Percentiles rank a stretch among this genome's conserved stretches.
Conservation (phyloP, 2,797 vertebrate genomes). For the Alcedo quadribrachys region DNA sequence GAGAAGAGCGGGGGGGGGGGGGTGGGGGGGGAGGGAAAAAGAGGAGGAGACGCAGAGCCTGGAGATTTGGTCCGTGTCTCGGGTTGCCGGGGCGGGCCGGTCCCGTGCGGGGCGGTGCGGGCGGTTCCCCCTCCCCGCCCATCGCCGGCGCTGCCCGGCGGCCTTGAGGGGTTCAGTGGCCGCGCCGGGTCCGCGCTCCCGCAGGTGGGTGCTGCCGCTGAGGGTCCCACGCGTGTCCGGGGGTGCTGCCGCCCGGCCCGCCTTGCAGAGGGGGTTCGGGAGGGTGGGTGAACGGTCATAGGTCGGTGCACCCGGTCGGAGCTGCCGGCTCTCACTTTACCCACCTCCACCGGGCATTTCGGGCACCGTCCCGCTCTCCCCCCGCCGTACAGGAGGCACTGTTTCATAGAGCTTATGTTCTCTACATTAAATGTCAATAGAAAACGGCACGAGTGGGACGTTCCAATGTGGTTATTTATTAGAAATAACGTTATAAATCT, state of each 20-base stretch:
- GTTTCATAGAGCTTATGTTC: rapidly evolving
- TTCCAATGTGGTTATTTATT: background rate
- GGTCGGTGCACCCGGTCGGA: rapidly evolving
- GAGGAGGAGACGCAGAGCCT: no score
- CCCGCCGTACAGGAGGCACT: rapidly evolving
- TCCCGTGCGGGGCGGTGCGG: background rate
- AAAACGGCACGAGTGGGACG: background rate
- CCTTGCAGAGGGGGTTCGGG: background rate
- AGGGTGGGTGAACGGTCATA: no score
- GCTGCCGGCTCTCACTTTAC: background rate
- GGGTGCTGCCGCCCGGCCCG: background rate
- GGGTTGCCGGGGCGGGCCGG: background rate
- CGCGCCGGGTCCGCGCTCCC: background rate
- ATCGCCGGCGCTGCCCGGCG: no score
- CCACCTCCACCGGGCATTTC: background rate
- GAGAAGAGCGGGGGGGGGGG: no score
- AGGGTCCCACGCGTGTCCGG: background rate
- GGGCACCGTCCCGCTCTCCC: no score
- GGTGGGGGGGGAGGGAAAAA: no score
- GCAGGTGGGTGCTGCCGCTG: background rate
- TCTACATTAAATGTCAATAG: rapidly evolving
- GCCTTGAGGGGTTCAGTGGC: background rate
- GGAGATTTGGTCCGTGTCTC: background rate
- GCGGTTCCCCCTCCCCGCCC: background rate
- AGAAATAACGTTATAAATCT: background rate